These are phyloP conservation scores for Chrysaora quinquecirrha DNA, from an alignment of 30 jellyfish, hydroid and myxozoan genomes.

Conservation along the genomic window DNA sequence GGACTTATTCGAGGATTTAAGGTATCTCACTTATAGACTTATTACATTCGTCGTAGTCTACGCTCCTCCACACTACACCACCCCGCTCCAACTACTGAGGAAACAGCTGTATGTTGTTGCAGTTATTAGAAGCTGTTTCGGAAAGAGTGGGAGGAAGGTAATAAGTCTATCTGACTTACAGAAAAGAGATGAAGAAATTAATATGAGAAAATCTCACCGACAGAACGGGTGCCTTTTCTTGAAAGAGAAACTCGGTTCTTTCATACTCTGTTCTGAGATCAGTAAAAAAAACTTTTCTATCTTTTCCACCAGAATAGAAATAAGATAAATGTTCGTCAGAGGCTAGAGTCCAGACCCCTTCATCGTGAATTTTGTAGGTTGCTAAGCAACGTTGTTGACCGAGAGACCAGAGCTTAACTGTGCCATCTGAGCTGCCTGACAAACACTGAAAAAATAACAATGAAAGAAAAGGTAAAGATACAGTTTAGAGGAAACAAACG, in stretches of 20 bases:
- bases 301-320: constrained; percentile 95
- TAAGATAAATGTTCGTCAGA: constrained; percentile 85
- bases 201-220: constrained; percentile 76
- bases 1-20: not conserved
- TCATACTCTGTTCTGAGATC: constrained; percentile 69
- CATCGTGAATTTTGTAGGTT: constrained; percentile 88
- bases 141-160: no score
- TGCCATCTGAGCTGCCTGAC: constrained; percentile 98
- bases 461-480: no score
- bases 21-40: no score
- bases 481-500: no score
- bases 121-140: no score
- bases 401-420: constrained; percentile 90
- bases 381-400: constrained; percentile 98
- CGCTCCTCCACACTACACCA: no score
- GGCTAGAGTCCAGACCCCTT: constrained; percentile 96
- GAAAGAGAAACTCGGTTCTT: constrained; percentile 75
- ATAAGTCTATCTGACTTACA: no score
- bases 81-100: no score
- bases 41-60: no score
- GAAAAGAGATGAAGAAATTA: no score
- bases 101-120: no score
- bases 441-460: constrained; percentile 83
- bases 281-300: constrained; percentile 75
- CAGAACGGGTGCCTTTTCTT: constrained; percentile 92